Evolutionary conservation across 1,140 invertebrate species (phyloP).

Genomic region (Bombus waltoni): DNA sequence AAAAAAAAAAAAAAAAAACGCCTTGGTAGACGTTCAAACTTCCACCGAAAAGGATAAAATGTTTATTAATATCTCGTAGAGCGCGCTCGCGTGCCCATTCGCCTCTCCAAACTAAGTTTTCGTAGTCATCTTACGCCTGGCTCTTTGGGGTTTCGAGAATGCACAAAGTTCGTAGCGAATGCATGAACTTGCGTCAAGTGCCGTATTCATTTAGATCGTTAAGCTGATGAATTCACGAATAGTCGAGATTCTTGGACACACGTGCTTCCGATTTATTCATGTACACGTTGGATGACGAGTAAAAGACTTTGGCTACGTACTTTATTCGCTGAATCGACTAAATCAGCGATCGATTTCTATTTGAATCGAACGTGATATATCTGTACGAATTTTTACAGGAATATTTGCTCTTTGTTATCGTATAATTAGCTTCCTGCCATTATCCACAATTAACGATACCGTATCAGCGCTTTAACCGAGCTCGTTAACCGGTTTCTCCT

Average conservation of each 20-base stretch:
- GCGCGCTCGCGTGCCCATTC: background rate
- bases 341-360: too few relatives aligned
- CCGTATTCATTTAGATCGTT: constrained; percentile 30
- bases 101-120: background rate
- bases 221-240: constrained; percentile 11
- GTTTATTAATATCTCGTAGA: background rate
- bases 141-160: background rate
- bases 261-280: constrained; percentile 27
- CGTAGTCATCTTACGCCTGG: background rate
- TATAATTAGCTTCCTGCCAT: too few relatives aligned
- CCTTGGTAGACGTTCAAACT: background rate
- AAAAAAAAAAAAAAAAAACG: background rate
- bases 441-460: too few relatives aligned
- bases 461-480: background rate
- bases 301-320: background rate
- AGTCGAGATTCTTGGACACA: constrained; percentile 34
- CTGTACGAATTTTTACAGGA: background rate
- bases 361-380: too few relatives aligned
- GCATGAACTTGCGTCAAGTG: constrained; percentile 15
- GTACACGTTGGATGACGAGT: background rate
- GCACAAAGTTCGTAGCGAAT: constrained; percentile 13
- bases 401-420: too few relatives aligned
- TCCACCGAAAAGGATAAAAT: background rate
- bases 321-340: background rate
- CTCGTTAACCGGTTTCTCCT: background rate